These are phyloP conservation scores for Neopipo cinnamomea DNA, from an alignment of 2,113 vertebrate genomes.

Conservation along the genomic window DNA sequence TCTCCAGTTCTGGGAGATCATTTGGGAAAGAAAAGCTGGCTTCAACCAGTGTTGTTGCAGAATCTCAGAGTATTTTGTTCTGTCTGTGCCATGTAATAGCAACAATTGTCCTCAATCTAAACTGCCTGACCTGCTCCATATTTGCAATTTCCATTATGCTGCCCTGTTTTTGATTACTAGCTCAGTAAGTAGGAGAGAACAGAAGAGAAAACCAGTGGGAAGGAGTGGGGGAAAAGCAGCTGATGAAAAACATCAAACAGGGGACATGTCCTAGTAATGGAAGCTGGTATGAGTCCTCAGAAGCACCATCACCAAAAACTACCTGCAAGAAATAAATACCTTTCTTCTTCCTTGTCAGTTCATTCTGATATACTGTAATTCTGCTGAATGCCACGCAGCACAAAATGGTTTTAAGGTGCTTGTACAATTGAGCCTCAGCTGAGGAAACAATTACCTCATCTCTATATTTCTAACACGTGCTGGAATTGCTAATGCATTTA, in stretches of 20 bases:
- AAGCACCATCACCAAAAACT: background rate
- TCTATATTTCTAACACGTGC: rapidly evolving
- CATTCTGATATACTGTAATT: background rate
- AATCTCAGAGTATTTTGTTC: background rate
- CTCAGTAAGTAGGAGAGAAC: background rate
- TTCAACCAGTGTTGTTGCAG: background rate
- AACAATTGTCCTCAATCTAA: background rate
- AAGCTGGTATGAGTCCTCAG: background rate
- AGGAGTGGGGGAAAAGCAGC: background rate
- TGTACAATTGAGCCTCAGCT: background rate
- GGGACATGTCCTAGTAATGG: background rate
- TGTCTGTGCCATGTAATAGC: background rate
- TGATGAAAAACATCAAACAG: background rate
- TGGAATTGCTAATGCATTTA: background rate
- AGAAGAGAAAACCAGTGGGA: background rate
- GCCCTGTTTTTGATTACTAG: background rate
- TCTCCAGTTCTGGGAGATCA: background rate
- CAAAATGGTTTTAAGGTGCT: background rate
- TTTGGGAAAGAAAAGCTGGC: background rate
- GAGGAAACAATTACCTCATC: background rate
- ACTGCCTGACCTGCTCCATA: background rate
- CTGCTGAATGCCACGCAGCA: background rate
- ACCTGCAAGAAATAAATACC: background rate
- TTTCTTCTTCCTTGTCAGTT: rapidly evolving
- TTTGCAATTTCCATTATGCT: background rate